Base-by-base conservation (phyloP, 2,113 vertebrate species). In the Artemisiospiza belli region DNA sequence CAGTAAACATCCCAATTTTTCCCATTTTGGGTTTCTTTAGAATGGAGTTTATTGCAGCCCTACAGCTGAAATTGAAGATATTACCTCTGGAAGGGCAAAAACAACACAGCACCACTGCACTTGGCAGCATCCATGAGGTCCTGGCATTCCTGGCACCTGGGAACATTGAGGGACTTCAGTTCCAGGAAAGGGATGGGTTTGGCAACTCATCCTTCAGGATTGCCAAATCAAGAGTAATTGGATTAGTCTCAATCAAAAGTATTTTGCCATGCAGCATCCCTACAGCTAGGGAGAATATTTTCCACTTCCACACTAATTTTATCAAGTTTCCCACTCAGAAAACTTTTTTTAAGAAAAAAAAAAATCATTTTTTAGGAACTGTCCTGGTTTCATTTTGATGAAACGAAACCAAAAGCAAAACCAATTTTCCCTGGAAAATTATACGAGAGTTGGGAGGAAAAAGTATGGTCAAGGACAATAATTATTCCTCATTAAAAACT, bases 371-470 rank as follows among this genome's bases (percentile, higher is more conserved):
- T 35, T 43, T 57, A 73, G 59, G 37, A 83, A 46, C 1, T 55
- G 30, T 55, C 54, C 54, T 55, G 54, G 30, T 55, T 55, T 55
- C 30, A 31, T 31, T 55, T 55, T 2, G 3, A 31, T 55, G 19
- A 77, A 89, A 41, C 11, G 3, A 77, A 84, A 92, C 37, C 27
- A 49, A 82, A 91, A 91, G 37, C 16, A 73, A 83, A 91, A 37
- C 17, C 0, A 14, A 14, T 69, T 77, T 82, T n/a, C 11, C 14
- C 35, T 12, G 4, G 67, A 93, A 95, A 82, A 84, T 39, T n/a
- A 44, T 5, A 41, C 0, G 0, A 39, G 76, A 87, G 25, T 10
- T 43, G 28, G 55, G 35, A 90, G 11, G 57, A 35, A 37, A 58
- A 90, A 54, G 1, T 15, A 10, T 47, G 58, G 37, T 23, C 58